Conservation (phyloP, 2,888 invertebrate genomes). For the Chrysolina haemoptera region DNA sequence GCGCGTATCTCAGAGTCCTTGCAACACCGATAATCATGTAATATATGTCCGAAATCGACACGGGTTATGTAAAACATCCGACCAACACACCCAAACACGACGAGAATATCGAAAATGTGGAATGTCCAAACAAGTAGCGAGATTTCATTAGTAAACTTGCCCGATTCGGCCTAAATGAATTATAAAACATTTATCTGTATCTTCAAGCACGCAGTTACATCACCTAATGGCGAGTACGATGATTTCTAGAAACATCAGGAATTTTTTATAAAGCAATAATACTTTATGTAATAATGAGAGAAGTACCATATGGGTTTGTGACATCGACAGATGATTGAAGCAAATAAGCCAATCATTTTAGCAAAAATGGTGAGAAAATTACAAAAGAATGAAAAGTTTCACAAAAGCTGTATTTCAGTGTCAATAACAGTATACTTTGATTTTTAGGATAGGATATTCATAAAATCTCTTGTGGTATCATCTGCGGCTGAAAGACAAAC, state of each 20-base stretch:
- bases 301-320: not conserved
- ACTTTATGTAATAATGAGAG: not conserved
- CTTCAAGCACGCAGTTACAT: not conserved
- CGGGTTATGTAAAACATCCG: slow-evolving; percentile 23
- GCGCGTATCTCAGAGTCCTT: not conserved
- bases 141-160: slow-evolving; percentile 12
- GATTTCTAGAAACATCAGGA: not conserved
- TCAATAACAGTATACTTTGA: too few relatives aligned
- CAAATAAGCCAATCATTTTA: too few relatives aligned
- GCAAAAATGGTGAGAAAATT: too few relatives aligned
- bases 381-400: too few relatives aligned
- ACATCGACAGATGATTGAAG: not conserved
- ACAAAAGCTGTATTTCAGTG: too few relatives aligned
- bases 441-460: too few relatives aligned
- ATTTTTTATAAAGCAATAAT: not conserved
- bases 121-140: slow-evolving; percentile 27
- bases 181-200: slow-evolving; percentile 11
- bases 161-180: slow-evolving; percentile 1
- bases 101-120: slow-evolving; percentile 26
- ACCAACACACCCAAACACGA: slow-evolving; percentile 25
- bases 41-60: slow-evolving; percentile 17
- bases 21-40: slow-evolving; percentile 11
- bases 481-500: too few relatives aligned
- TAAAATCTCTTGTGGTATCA: too few relatives aligned
- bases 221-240: not conserved